A percentile compares a stretch with the other conserved stretches of the same genome.
These are phyloP conservation scores for Cephalopachus bancanus DNA, from an alignment of 2,797 vertebrate species.

Conservation along the genomic window DNA sequence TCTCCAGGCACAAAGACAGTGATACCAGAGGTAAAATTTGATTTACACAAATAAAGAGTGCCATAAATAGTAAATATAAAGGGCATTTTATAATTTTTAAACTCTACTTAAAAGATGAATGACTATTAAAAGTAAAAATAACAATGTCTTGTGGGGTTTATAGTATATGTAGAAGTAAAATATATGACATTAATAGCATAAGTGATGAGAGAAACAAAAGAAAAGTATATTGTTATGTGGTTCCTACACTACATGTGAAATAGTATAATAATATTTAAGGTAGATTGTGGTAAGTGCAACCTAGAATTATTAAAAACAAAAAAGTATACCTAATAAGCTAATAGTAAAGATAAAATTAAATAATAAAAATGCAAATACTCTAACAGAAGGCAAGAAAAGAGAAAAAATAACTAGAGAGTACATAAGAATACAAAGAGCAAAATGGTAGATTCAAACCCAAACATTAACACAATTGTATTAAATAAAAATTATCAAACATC, in stretches of 20 bases:
- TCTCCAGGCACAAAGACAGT: conserved; percentile 25
- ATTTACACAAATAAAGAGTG: neutral
- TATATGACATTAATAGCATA: neutral
- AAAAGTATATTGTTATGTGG: neutral
- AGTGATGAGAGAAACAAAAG: neutral
- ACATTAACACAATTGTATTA: conserved; percentile 31
- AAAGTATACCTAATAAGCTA: neutral
- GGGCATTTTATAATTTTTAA: neutral
- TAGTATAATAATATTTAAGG: conserved; percentile 20
- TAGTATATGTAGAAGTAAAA: conserved; percentile 9
- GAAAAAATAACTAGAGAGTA: conserved; percentile 24
- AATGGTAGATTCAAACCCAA: conserved; percentile 56
- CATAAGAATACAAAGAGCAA: conserved; percentile 29
- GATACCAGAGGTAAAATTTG: neutral
- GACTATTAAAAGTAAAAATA: conserved; percentile 43
- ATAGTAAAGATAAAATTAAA: conserved; percentile 30
- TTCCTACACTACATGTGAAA: conserved; percentile 17
- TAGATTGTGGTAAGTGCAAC: neutral
- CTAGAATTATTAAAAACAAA: conserved; percentile 35
- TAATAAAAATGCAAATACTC: neutral
- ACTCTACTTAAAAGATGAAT: conserved; percentile 25
- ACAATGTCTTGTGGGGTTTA: neutral
- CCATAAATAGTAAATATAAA: conserved; percentile 29
- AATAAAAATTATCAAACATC: conserved; percentile 47
- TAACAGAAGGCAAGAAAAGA: conserved; percentile 23